Conservation (phyloP, 1,140 invertebrate genomes). For the Physella acuta region DNA sequence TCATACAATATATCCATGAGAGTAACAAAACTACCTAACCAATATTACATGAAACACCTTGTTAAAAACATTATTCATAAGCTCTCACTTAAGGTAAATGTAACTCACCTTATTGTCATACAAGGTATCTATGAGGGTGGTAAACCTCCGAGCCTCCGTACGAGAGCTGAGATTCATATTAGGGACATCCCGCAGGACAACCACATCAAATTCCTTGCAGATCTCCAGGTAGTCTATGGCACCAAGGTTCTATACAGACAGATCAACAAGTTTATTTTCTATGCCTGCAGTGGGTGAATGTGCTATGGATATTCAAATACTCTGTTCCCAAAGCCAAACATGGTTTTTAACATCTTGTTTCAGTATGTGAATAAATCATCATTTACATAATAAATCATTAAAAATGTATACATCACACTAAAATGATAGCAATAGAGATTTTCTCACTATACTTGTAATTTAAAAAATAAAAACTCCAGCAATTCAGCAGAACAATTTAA, state of each 20-base stretch:
- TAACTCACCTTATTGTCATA: slow-evolving; percentile 86
- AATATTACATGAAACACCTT: too few relatives aligned
- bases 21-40: too few relatives aligned
- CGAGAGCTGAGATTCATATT: slow-evolving; percentile 73
- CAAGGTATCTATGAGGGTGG: slow-evolving; percentile 94
- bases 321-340: neutral
- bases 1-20: too few relatives aligned
- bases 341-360: neutral
- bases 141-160: slow-evolving; percentile 89
- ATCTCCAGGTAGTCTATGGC: slow-evolving; percentile 92
- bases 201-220: slow-evolving; percentile 89
- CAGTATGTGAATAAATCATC: neutral
- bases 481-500: too few relatives aligned
- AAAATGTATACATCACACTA: too few relatives aligned
- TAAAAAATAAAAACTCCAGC: too few relatives aligned
- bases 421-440: too few relatives aligned
- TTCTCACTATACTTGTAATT: too few relatives aligned
- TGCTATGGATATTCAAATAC: too few relatives aligned
- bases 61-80: too few relatives aligned
- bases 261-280: slow-evolving; percentile 8
- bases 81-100: neutral
- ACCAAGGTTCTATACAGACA: slow-evolving; percentile 75
- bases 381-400: too few relatives aligned
- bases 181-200: slow-evolving; percentile 88
- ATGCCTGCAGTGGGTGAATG: too few relatives aligned